These are phyloP conservation scores for Perithous albicinctus DNA, from an alignment of 2,888 invertebrate genomes.

Conservation along the genomic window DNA sequence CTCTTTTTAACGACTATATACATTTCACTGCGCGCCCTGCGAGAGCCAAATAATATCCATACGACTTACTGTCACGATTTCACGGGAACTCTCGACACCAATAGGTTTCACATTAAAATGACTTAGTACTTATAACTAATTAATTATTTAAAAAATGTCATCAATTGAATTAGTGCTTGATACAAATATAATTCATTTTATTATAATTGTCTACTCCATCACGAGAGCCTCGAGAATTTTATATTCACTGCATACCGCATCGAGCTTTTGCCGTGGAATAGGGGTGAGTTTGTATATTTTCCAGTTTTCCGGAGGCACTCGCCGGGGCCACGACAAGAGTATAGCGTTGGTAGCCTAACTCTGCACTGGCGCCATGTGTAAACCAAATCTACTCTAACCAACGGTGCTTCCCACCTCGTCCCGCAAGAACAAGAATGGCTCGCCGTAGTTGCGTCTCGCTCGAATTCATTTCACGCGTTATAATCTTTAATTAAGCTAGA, in stretches of 20 bases:
- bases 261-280: neutral
- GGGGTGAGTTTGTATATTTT: neutral
- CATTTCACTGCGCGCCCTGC: neutral
- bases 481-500: slow-evolving; percentile 81
- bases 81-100: neutral
- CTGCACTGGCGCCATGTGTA: slow-evolving; percentile 10
- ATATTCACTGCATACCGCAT: neutral
- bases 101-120: neutral
- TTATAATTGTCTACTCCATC: neutral
- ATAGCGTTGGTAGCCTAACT: neutral
- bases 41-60: slow-evolving; percentile 15
- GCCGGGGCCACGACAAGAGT: neutral
- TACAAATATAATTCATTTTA: too few species aligned
- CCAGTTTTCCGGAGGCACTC: slow-evolving; percentile 25
- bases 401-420: slow-evolving; percentile 29
- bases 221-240: neutral
- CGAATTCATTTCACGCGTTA: slow-evolving; percentile 80
- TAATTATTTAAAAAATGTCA: too few species aligned
- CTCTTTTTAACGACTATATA: neutral
- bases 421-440: slow-evolving; percentile 28
- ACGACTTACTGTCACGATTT: neutral
- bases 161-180: too few species aligned
- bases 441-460: slow-evolving; percentile 70
- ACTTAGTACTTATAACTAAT: neutral
- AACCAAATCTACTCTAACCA: neutral